Evolutionary conservation across 2,113 vertebrate genomes (phyloP), one percentile per base, ranked within the genome.

Genomic region (Sinocyclocheilus grahami): DNA sequence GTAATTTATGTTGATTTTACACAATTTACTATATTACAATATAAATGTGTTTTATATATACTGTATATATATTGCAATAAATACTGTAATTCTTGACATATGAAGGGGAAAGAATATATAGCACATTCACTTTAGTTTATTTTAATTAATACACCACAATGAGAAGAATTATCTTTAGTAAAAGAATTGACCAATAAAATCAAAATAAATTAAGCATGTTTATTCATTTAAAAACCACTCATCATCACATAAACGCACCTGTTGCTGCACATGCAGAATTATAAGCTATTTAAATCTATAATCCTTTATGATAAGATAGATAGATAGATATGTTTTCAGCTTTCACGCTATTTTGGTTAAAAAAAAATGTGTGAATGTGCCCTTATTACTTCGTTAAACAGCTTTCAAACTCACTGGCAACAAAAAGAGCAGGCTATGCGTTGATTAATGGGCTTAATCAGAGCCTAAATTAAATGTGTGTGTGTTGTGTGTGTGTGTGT

Each of bases 261-360:
- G 48, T 18, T 30, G 75, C 3, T 33, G 48, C 51, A 78, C 85
- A 85, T 42, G 18, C 69, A 72, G 18, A 33, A 69, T 69, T 30
- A 65, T 13, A 62, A 10, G 12, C 1, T 65, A 69, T 62, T 24
- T 63, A 24, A 14, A 65, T 33, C 13, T 67, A 16, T 67, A 33
- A 18, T 69, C 14, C 5, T 33, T 67, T 67, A 33, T 0, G 53
- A 18, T 6, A 55, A 48, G 46, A 48, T 60, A 51, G 60, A 90
- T 14, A 87, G 48, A 77, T 18, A 58, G 63, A 33, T 5, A 24
- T 53, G 4, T 53, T 53, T 53, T 53, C 51, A 53, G 13, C 4
- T 53, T 53, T 53, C 51, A 5, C 18, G 18, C 48, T 3, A 51
- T 22, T 7, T 22, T 60, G 55, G 18, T 60, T 5, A 53, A 53